These are phyloP conservation scores for Apis florea DNA, from an alignment of 1,140 invertebrate genomes.

Conservation along the genomic window DNA sequence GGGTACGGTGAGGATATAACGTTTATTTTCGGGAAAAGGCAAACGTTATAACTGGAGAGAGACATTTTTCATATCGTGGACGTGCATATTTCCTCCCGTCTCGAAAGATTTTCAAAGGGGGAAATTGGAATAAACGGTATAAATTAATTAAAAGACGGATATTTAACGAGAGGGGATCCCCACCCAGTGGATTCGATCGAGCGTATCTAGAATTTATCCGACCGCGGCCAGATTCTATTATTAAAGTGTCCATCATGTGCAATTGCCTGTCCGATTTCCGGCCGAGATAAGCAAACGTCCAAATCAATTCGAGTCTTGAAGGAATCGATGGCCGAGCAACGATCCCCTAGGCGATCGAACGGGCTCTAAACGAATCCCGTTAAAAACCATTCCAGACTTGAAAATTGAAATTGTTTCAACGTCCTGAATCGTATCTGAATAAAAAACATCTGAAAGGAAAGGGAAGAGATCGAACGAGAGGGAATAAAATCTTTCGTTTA, in stretches of 20 bases:
- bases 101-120: too few species aligned
- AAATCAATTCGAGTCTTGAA: conserved; percentile 11
- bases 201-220: conserved; percentile 12
- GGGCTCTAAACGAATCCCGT: neutral
- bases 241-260: conserved; percentile 33
- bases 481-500: neutral
- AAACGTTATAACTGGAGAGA: neutral
- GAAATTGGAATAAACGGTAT: neutral
- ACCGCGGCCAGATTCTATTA: conserved; percentile 25
- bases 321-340: conserved; percentile 1
- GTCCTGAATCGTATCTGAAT: too few species aligned
- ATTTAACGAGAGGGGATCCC: neutral
- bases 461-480: too few species aligned
- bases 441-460: neutral
- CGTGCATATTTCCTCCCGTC: too few species aligned
- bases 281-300: conserved; percentile 13
- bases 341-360: neutral
- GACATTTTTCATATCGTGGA: too few species aligned
- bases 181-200: neutral
- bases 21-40: neutral
- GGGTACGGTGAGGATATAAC: neutral
- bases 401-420: neutral
- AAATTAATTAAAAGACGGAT: neutral
- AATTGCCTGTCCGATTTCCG: conserved; percentile 34
- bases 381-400: neutral